Evolutionary conservation across 2,113 vertebrate species (phyloP), one percentile per base, ranked within the genome.

Genomic region (Neodon shergylaensis): DNA sequence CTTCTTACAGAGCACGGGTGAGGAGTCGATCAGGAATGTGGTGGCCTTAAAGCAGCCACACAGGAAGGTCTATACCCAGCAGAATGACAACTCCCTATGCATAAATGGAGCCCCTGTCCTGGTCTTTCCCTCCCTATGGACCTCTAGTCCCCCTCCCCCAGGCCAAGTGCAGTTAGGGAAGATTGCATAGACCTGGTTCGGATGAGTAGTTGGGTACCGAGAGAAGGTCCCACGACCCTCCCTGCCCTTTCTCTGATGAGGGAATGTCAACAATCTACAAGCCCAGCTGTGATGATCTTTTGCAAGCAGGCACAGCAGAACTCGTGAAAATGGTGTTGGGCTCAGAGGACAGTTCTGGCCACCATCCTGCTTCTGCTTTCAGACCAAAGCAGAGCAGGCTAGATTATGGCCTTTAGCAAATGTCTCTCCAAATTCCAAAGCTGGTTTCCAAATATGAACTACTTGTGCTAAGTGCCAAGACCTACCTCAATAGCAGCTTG

Each of bases 361-460:
- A 7, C n/a, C 78, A 58, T 58, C 49, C 78, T 68, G 33, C 16
- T 74, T 96, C 94, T 95, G 84, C 90, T 88, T 92, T 83, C 49
- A 81, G 76, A 78, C 47, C 72, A 54, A 42, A 88, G 14, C 21
- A 5, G 70, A 88, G 14, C 21, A 5, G 70, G 36, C 49, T 61
- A 44, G 79, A 66, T 81, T 79, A 73, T 14, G 31, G 81, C 44
- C 65, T 83, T 87, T 78, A 88, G 70, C 33, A 88, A 89, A 93
- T 77, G 63, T 14, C 65, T 90, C 92, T 95, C 61, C 70, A 52
- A 58, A 58, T 65, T 96, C 74, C 79, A 84, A 95, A 88, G 13
- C 65, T 42, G 91, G 13, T 44, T 54, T 93, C 83, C 58, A 9
- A 14, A 39, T 87, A 76, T 78, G 72, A 95, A 83, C 19, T 47